These are phyloP conservation scores for Cryptotermes secundus DNA, from an alignment of 1,140 invertebrate species.

Conservation along the genomic window DNA sequence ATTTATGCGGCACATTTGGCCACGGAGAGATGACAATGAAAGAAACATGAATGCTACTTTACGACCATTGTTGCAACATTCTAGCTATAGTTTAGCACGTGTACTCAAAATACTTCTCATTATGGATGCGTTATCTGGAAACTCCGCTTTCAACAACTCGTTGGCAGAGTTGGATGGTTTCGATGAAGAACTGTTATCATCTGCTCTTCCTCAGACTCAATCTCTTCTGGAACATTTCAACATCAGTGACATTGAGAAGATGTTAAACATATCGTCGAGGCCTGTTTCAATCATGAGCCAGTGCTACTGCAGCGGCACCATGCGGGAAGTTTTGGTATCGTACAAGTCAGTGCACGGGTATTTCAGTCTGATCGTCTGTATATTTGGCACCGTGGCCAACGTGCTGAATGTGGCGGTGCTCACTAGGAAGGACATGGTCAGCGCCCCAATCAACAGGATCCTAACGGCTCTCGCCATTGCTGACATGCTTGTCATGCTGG, in stretches of 20 bases:
- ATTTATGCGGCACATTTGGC: background rate
- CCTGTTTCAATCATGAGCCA: background rate
- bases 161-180: background rate
- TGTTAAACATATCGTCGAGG: background rate
- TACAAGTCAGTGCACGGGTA: constrained; percentile 64
- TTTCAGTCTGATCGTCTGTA: constrained; percentile 70
- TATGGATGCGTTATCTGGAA: background rate
- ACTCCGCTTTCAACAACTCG: background rate
- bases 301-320: constrained; percentile 48
- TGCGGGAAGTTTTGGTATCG: constrained; percentile 48
- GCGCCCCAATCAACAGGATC: constrained; percentile 80
- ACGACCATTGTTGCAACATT: background rate
- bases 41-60: background rate
- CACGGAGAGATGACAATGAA: background rate
- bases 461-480: constrained; percentile 77
- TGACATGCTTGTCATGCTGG: constrained; percentile 84
- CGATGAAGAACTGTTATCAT: background rate
- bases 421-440: constrained; percentile 77
- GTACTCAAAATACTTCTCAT: background rate
- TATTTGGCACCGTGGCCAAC: constrained; percentile 88
- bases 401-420: constrained; percentile 85
- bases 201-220: background rate
- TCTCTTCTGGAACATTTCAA: background rate
- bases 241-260: background rate
- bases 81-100: background rate